Percentiles rank a stretch among this genome's conserved stretches.
Evolutionary conservation across 2,888 invertebrate species (phyloP).

Genomic region (Dimorphilus gyrociliatus): DNA sequence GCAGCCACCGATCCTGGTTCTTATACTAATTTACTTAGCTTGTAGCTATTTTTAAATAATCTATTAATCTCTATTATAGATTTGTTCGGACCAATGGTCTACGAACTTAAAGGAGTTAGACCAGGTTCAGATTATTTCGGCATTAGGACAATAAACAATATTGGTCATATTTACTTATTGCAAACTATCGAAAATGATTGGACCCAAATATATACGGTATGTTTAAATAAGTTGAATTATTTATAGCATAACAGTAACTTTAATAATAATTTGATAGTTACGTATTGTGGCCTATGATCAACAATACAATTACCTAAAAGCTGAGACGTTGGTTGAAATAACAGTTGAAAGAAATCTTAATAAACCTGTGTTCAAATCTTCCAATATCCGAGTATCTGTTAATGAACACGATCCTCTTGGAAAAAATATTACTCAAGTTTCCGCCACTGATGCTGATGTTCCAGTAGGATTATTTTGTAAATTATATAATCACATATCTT

Average conservation of each 20-base stretch:
- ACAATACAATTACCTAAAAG: constrained; percentile 8
- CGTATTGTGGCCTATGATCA: constrained; percentile 10
- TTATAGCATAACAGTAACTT: background rate
- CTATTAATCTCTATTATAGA: too few relatives aligned
- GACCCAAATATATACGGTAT: constrained; percentile 19
- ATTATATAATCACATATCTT: background rate
- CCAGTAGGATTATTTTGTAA: constrained; percentile 16
- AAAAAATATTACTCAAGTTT: constrained; percentile 15
- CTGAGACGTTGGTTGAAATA: constrained; percentile 15
- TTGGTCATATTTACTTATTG: constrained; percentile 7
- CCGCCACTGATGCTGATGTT: constrained; percentile 19
- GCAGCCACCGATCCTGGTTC: constrained; percentile 14
- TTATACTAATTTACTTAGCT: background rate
- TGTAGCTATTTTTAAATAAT: too few relatives aligned
- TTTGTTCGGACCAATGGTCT: constrained; percentile 5
- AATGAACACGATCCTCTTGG: constrained; percentile 20
- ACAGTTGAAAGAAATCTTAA: constrained; percentile 19
- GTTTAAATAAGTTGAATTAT: constrained; percentile 6
- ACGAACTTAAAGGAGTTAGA: constrained; percentile 9
- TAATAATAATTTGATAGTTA: constrained; percentile 9
- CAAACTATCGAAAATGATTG: constrained; percentile 12
- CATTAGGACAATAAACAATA: constrained; percentile 7
- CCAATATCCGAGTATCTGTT: constrained; percentile 13
- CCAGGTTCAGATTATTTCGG: constrained; percentile 10
- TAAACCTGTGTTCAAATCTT: constrained; percentile 10